Evolutionary conservation across 2,113 vertebrate species (phyloP), one percentile per base, ranked within the genome.

Genomic region (Ranitomeya imitator): DNA sequence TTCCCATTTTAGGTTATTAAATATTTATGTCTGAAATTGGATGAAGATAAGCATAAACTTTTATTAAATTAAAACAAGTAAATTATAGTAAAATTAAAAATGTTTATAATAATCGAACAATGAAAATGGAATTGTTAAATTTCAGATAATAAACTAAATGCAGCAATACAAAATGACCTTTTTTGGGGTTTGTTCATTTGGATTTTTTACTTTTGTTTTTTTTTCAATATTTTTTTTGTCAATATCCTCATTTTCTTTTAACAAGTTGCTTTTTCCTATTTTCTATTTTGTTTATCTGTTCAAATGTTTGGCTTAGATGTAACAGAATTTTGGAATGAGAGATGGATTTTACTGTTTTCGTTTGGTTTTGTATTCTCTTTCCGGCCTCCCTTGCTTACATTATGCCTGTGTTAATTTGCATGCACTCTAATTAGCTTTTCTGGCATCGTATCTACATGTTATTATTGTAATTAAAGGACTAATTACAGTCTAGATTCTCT

Each of bases 361-460:
- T 80, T 80, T 26, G 79, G 13, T 31, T 67, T 81, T 81, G 55
- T 61, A 81, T 81, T 81, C 55, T 81, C 3, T 81, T 61, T 26
- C 55, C 78, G 18, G 78, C 57, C 16, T 60, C 18, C 4, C 57
- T 23, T 60, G 79, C 23, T 60, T 81, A 81, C 55, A 81, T 60
- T 61, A 81, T 81, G 79, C 55, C 79, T 81, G 79, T 81, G 23
- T 81, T 81, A 81, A 81, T 81, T 81, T 81, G 79, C 79, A 61
- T 81, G 79, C 23, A 45, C 55, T 60, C 79, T 61, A 81, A 81
- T 81, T 61, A 61, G 55, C 57, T 81, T 60, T 81, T 57, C 18
- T 81, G 55, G 55, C 57, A 60, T 81, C 19, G 79, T 37, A 60
- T 81, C 57, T 60, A 60, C 79, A 81, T 61, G 61, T 59, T 81